A percentile compares a stretch with the other conserved stretches of the same genome.
phyloP scores from a whole-genome alignment of 2,113 vertebrate species.

The Tamias sibiricus region DNA sequence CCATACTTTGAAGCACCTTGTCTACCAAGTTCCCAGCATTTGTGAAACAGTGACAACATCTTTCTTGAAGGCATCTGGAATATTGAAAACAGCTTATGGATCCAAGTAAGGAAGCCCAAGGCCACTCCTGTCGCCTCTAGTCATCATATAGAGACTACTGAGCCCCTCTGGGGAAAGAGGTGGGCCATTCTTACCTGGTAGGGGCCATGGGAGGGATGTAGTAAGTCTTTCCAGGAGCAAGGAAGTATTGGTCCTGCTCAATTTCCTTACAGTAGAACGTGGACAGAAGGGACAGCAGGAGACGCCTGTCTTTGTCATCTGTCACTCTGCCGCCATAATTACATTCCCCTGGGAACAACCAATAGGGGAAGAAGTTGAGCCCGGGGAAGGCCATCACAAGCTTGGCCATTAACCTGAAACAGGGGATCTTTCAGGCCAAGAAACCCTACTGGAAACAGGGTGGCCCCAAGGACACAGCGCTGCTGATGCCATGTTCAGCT shows the following conservation, averaged over 20 bases:
- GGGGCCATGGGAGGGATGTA: slow-evolving; percentile 90
- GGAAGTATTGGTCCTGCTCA: slow-evolving; percentile 86
- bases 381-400: not conserved
- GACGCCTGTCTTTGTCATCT: slow-evolving; percentile 96
- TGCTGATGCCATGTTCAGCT: not conserved
- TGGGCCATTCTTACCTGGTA: slow-evolving; percentile 89
- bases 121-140: not conserved
- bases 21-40: not conserved
- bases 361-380: slow-evolving; percentile 53
- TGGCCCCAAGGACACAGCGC: not conserved
- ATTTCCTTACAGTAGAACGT: slow-evolving; percentile 92
- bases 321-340: slow-evolving; percentile 98
- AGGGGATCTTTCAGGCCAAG: not conserved
- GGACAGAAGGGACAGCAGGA: slow-evolving; percentile 94
- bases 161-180: not conserved
- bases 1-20: slow-evolving; percentile 13
- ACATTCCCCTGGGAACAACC: slow-evolving; percentile 91
- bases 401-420: not conserved
- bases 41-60: not conserved
- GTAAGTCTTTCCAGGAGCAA: slow-evolving; percentile 90
- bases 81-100: not conserved
- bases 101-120: not conserved
- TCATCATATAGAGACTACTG: not conserved
- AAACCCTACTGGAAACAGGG: not conserved
- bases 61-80: not conserved